Percentiles rank a stretch among this genome's conserved stretches.
These are phyloP conservation scores for Pseudomyrmex sp. DNA, from an alignment of 1,140 invertebrate genomes.

Conservation along the genomic window DNA sequence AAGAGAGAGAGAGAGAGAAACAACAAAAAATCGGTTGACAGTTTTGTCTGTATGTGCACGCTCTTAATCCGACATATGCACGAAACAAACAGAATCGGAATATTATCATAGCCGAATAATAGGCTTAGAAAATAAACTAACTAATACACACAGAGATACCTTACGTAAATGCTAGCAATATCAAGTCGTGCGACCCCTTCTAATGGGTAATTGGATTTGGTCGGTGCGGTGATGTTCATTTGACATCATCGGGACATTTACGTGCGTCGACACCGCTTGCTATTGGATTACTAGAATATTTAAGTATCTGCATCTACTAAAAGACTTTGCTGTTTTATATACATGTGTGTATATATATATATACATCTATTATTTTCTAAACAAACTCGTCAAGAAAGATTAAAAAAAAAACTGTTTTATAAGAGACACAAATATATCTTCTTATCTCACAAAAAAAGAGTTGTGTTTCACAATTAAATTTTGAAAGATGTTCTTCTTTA, in stretches of 20 bases:
- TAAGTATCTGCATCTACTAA: slow-evolving; percentile 41
- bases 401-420: not conserved
- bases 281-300: slow-evolving; percentile 78
- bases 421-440: not conserved
- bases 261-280: slow-evolving; percentile 60
- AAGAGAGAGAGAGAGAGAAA: too few relatives aligned
- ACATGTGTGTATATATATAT: not conserved
- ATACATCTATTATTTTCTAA: not conserved
- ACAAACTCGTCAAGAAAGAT: not conserved
- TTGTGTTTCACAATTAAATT: not conserved
- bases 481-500: not conserved
- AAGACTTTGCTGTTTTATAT: too few relatives aligned
- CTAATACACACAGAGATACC: slow-evolving; percentile 49
- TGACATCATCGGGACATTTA: slow-evolving; percentile 82
- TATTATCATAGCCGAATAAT: slow-evolving; percentile 81
- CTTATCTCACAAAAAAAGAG: not conserved
- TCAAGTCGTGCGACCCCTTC: slow-evolving; percentile 72
- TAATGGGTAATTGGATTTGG: slow-evolving; percentile 80
- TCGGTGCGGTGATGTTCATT: slow-evolving; percentile 81
- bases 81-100: slow-evolving; percentile 71
- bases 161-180: slow-evolving; percentile 62
- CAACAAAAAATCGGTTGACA: slow-evolving; percentile 23
- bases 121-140: slow-evolving; percentile 75
- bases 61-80: slow-evolving; percentile 69
- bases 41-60: slow-evolving; percentile 47